Evolutionary conservation across 2,797 vertebrate genomes (phyloP).

Genomic region (Pogonophryne albipinna): DNA sequence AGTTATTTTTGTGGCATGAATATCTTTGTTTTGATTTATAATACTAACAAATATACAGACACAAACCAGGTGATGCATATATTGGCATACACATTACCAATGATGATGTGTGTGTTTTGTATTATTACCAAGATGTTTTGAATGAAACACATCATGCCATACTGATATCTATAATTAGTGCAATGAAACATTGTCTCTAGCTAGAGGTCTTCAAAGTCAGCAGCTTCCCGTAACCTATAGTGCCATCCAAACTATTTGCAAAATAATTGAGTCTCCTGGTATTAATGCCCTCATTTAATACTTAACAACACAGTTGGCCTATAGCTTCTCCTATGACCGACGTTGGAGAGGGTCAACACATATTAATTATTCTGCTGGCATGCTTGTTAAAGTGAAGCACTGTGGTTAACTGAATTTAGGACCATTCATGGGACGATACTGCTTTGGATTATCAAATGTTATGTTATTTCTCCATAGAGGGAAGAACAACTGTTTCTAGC

Average conservation of each 20-base stretch:
- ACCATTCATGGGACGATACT: conserved; percentile 40
- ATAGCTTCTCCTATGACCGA: conserved; percentile 72
- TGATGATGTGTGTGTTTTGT: conserved; percentile 3
- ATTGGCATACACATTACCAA: conserved; percentile 2
- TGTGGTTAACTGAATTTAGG: conserved; percentile 58
- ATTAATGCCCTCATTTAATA: conserved; percentile 75
- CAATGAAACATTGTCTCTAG: conserved; percentile 41
- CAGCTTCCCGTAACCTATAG: conserved; percentile 65
- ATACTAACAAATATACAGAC: conserved; percentile 1
- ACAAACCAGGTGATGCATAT: neutral
- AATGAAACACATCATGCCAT: conserved; percentile 33
- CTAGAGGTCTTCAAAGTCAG: conserved; percentile 71
- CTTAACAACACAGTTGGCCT: conserved; percentile 75
- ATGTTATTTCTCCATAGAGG: conserved; percentile 17
- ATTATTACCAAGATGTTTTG: conserved; percentile 21
- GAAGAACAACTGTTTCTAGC: neutral
- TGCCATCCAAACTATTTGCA: conserved; percentile 72
- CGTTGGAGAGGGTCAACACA: conserved; percentile 73
- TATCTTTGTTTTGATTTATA: conserved; percentile 3
- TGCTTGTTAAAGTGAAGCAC: conserved; percentile 65
- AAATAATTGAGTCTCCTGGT: conserved; percentile 81
- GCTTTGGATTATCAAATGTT: conserved; percentile 48
- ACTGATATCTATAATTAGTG: conserved; percentile 60
- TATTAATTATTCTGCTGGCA: conserved; percentile 74
- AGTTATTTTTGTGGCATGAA: neutral